These are phyloP conservation scores for Porphyrio hochstetteri DNA, from an alignment of 2,113 vertebrate genomes.

Conservation along the genomic window DNA sequence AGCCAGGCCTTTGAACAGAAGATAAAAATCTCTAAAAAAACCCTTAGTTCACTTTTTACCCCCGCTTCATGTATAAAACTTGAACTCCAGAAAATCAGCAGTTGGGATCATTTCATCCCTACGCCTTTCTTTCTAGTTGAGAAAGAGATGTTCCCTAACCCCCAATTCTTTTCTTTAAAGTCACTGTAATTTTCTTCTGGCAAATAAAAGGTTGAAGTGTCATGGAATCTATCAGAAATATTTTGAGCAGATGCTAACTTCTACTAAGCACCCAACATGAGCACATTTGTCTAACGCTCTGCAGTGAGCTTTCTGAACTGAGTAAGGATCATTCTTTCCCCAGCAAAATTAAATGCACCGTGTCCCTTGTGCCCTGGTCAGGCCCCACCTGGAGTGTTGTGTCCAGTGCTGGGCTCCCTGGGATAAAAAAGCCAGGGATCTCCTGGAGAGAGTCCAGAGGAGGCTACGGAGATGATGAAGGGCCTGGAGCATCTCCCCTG, in stretches of 20 bases:
- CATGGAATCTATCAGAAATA: fast-evolving
- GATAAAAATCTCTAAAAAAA: background rate
- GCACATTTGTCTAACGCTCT: background rate
- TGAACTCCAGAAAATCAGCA: background rate
- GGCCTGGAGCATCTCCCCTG: too few relatives aligned
- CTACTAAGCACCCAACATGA: background rate
- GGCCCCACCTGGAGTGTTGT: too few relatives aligned
- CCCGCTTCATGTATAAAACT: background rate
- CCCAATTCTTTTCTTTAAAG: background rate
- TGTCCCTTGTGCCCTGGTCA: background rate
- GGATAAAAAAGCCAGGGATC: too few relatives aligned
- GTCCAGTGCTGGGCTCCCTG: too few relatives aligned
- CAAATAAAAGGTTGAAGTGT: background rate
- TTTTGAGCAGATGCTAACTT: background rate
- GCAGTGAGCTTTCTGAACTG: fast-evolving
- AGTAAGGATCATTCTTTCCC: background rate
- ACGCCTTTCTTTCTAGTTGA: background rate
- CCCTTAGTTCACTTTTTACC: background rate
- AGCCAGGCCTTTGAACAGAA: background rate
- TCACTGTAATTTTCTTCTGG: background rate
- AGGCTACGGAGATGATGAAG: too few relatives aligned
- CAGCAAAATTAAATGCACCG: background rate
- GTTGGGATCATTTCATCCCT: background rate
- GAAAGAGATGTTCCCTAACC: background rate
- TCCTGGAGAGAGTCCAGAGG: too few relatives aligned